phyloP scores from a whole-genome alignment of 2,113 vertebrate genomes.

The Dipodomys ordii region DNA sequence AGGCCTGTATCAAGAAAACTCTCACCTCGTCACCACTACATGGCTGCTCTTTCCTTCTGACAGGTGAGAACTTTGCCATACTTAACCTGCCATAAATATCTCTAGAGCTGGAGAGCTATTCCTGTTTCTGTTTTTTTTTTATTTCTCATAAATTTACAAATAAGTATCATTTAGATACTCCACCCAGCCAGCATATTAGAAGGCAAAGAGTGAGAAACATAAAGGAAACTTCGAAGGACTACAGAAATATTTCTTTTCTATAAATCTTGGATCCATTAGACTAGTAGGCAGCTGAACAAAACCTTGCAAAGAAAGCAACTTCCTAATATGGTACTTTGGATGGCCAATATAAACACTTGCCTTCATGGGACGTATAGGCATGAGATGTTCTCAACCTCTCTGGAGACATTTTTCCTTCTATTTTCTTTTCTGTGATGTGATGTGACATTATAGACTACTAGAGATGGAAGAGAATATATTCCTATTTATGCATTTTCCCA shows the following conservation, averaged over 20 bases:
- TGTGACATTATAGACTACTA: slow-evolving; percentile 36
- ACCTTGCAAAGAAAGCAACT: slow-evolving; percentile 32
- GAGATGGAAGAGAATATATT: neutral
- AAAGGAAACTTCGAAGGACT: neutral
- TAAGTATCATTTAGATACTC: neutral
- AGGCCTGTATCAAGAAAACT: neutral
- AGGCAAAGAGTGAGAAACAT: neutral
- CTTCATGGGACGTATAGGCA: slow-evolving; percentile 62
- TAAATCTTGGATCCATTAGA: slow-evolving; percentile 45
- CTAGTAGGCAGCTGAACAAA: slow-evolving; percentile 62
- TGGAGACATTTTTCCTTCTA: slow-evolving; percentile 74
- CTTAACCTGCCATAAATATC: neutral
- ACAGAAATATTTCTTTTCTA: slow-evolving; percentile 29
- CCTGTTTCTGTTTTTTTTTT: neutral
- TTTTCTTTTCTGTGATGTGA: slow-evolving; percentile 71
- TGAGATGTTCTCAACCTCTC: slow-evolving; percentile 57
- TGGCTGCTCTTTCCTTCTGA: neutral
- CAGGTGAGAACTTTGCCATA: neutral
- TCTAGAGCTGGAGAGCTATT: neutral
- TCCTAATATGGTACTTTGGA: slow-evolving; percentile 70
- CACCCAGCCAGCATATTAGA: neutral
- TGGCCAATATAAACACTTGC: slow-evolving; percentile 59
- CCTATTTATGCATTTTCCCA: slow-evolving; percentile 58
- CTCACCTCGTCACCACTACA: neutral
- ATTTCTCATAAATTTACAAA: neutral